Base-by-base conservation (phyloP, 2,888 invertebrate species). In the Schrankia costaestrigalis region DNA sequence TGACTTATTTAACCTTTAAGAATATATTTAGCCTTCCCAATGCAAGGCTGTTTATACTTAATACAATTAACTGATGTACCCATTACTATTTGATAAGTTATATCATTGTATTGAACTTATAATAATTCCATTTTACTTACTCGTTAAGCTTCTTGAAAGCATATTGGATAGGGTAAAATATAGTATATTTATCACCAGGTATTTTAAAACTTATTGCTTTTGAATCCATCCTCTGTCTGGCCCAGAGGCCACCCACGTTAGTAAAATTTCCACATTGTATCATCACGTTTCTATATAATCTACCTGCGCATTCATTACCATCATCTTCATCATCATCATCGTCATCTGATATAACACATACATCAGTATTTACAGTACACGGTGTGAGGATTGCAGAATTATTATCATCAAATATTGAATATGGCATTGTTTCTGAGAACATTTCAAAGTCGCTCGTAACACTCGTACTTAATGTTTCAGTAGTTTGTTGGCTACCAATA, bases 61-160 rank as follows among this genome's bases (percentile, higher is more conserved):
- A n/a, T n/a, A n/a, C n/a, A n/a, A n/a, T n/a, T n/a, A n/a, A n/a
- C n/a, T n/a, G n/a, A n/a, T n/a, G n/a, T n/a, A n/a, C n/a, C n/a
- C n/a, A n/a, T n/a, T n/a, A n/a, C n/a, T n/a, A n/a, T n/a, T n/a
- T n/a, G n/a, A n/a, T n/a, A n/a, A n/a, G n/a, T n/a, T n/a, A n/a
- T n/a, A n/a, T n/a, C n/a, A n/a, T n/a, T 6, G 17, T 17, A 7
- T 17, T 21, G 21, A 21, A 5, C n/a, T n/a, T 5, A n/a, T n/a
- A 15, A 24, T 27, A 21, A 12, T 13, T 14, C 8, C 13, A 23
- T 23, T 12, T 23, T 62, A 83, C 85, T 82, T 61, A 85, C 87
- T 71, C 56, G 35, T 73, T 81, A 25, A 87, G 76, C 63, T 78
- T 78, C 7, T 42, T 29, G 35, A 77, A 73, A 3, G 79, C 80